Conservation (phyloP, 1,140 invertebrate species). For the Dicyema japonicum region DNA sequence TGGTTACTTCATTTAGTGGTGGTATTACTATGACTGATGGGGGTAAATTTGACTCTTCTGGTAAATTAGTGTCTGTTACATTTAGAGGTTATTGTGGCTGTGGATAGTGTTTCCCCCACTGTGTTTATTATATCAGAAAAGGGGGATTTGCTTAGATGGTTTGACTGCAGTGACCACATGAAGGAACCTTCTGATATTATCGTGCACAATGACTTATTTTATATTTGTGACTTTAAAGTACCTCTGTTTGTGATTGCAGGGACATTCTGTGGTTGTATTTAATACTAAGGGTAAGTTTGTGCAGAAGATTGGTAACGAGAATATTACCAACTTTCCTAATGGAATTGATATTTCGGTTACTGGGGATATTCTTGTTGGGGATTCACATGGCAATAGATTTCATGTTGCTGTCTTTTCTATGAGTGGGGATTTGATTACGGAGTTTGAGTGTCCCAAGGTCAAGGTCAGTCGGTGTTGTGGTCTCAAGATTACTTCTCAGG, state of each 20-base stretch:
- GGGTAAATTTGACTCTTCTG: too few species aligned
- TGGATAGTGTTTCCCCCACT: constrained; percentile 76
- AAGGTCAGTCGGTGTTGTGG: constrained; percentile 86
- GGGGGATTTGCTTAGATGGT: constrained; percentile 60
- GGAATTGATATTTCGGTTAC: constrained; percentile 81
- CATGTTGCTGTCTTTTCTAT: constrained; percentile 60
- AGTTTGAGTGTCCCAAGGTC: constrained; percentile 75
- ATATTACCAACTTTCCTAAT: constrained; percentile 74
- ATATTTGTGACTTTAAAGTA: constrained; percentile 71
- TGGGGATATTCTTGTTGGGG: constrained; percentile 69
- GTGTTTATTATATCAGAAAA: constrained; percentile 65
- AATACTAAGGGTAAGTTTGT: constrained; percentile 55
- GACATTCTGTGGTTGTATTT: constrained; percentile 76
- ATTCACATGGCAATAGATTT: constrained; percentile 80
- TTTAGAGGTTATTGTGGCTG: constrained; percentile 46
- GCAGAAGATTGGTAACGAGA: constrained; percentile 63
- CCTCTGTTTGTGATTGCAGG: constrained; percentile 13
- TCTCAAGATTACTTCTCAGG: constrained; percentile 70
- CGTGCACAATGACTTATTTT: constrained; percentile 63
- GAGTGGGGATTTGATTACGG: constrained; percentile 47
- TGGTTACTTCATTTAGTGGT: constrained; percentile 42
- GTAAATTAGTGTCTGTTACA: not conserved
- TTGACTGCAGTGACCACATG: constrained; percentile 82
- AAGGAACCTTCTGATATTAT: constrained; percentile 77
- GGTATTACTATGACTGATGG: constrained; percentile 1